Conservation (phyloP, 2,888 invertebrate genomes). For the Rutpela maculata region DNA sequence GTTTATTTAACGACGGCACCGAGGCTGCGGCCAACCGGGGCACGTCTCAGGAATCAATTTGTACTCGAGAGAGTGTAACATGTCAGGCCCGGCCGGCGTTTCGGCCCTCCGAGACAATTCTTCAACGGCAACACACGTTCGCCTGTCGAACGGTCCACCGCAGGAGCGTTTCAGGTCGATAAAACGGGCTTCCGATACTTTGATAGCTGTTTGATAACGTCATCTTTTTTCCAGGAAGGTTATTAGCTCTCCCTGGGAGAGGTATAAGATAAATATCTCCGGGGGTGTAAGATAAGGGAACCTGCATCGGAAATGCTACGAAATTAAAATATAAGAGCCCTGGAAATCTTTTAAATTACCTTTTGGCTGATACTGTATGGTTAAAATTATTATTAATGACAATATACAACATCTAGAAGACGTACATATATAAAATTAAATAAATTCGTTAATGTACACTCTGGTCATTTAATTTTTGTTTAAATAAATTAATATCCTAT, state of each 20-base stretch:
- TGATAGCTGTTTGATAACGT: conserved; percentile 28
- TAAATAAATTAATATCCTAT: no score
- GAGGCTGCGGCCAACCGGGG: conserved; percentile 33
- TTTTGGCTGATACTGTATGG: no score
- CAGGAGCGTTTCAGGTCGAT: neutral
- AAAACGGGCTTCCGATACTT: conserved; percentile 8
- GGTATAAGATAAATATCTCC: conserved; percentile 23
- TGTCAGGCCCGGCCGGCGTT: conserved; percentile 50
- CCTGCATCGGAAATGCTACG: neutral
- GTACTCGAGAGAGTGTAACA: conserved; percentile 57
- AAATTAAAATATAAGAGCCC: neutral
- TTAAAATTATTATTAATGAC: no score
- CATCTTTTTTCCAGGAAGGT: conserved; percentile 19
- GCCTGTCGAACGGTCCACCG: conserved; percentile 5
- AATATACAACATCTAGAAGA: no score
- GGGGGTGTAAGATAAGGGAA: neutral
- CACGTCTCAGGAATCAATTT: conserved; percentile 59
- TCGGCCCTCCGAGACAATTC: conserved; percentile 38
- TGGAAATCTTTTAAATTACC: no score
- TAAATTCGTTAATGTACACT: no score
- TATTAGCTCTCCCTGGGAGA: conserved; percentile 13
- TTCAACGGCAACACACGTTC: conserved; percentile 38
- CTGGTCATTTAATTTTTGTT: no score
- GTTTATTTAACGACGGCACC: conserved; percentile 54
- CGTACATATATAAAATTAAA: no score